phyloP scores from a whole-genome alignment of 2,113 vertebrate species.

The Pionites leucogaster region DNA sequence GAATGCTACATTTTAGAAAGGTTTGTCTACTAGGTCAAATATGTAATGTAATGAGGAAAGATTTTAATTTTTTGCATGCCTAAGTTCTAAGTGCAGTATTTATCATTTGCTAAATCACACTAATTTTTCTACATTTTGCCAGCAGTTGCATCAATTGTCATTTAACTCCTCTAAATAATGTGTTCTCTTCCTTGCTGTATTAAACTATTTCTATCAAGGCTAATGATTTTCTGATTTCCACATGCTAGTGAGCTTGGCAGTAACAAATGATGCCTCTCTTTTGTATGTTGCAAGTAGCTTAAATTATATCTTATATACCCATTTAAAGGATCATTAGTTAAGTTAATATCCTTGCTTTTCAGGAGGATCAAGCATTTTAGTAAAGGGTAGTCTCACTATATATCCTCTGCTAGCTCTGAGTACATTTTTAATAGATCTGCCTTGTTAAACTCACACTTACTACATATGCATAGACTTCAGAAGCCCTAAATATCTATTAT shows the following conservation, averaged over 20 bases:
- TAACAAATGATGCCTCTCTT: conserved; percentile 72
- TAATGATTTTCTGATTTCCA: conserved; percentile 82
- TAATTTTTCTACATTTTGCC: conserved; percentile 58
- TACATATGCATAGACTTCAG: not conserved
- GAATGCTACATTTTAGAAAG: conserved; percentile 37
- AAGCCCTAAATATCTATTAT: not conserved
- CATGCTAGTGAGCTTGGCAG: conserved; percentile 73
- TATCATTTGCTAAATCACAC: conserved; percentile 68
- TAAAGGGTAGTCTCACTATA: conserved; percentile 28
- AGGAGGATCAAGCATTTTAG: conserved; percentile 50
- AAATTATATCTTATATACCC: conserved; percentile 80
- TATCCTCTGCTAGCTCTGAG: not conserved
- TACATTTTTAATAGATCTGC: not conserved
- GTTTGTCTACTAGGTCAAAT: conserved; percentile 39
- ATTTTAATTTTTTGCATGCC: conserved; percentile 47
- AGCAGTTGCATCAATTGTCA: conserved; percentile 72
- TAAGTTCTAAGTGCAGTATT: conserved; percentile 61
- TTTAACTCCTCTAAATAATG: conserved; percentile 76
- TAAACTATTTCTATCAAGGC: conserved; percentile 74
- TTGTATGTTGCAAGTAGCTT: conserved; percentile 72
- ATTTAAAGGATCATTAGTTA: conserved; percentile 83
- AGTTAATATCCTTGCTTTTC: conserved; percentile 74
- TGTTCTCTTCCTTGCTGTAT: conserved; percentile 71
- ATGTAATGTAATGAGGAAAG: conserved; percentile 56
- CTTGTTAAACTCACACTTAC: not conserved